Percentiles rank a stretch among this genome's conserved stretches.
Conservation (phyloP, 2,888 invertebrate genomes). For the Rhagonycha lutea region DNA sequence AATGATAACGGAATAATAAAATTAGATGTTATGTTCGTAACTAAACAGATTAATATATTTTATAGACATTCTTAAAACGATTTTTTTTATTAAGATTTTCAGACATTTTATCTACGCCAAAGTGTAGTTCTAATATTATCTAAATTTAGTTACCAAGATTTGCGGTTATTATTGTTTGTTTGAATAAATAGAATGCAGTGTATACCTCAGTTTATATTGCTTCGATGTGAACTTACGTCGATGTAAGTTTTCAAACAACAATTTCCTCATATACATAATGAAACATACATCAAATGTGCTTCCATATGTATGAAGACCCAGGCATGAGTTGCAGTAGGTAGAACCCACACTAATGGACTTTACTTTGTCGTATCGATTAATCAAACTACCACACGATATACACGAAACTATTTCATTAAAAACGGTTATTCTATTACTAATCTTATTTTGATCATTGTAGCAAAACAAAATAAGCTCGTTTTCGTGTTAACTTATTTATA, state of each 20-base stretch:
- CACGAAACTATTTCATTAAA: neutral
- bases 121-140: neutral
- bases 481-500: neutral
- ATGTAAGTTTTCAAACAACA: constrained; percentile 24
- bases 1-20: neutral
- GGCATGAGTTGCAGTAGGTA: constrained; percentile 27
- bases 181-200: neutral
- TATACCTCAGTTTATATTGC: neutral
- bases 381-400: constrained; percentile 4
- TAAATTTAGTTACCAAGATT: neutral
- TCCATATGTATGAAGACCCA: constrained; percentile 36
- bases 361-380: constrained; percentile 30
- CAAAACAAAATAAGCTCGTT: neutral
- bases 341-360: constrained; percentile 33
- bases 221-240: constrained; percentile 5
- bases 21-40: neutral
- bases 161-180: neutral
- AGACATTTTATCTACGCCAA: neutral
- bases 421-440: neutral
- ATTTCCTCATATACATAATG: constrained; percentile 35
- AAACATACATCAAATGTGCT: constrained; percentile 20
- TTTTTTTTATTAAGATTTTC: neutral
- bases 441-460: neutral
- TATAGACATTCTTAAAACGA: neutral
- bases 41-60: neutral